Evolutionary conservation across 2,113 vertebrate genomes (phyloP), one percentile per base, ranked within the genome.

Genomic region (Macrotis lagotis): DNA sequence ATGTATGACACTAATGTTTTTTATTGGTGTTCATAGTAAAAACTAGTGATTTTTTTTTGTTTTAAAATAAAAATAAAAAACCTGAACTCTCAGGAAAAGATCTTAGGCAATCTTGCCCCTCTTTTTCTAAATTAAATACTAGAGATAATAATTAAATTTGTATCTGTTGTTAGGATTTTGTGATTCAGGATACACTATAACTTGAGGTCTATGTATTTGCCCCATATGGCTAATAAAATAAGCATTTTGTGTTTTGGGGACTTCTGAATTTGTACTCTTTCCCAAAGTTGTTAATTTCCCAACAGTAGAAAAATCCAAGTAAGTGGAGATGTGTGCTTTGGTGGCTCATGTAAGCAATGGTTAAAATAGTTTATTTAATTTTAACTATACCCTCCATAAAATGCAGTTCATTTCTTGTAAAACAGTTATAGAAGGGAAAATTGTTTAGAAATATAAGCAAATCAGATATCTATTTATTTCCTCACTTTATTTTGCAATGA

Each of bases 181-280:
- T 95, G 55, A 37, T 74, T 95, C 89, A 83, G 66, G 16, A 24
- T 44, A 83, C 44, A 44, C 14, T 44, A 44, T 96, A 50, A 55
- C 50, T 51, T 93, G n/a, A 74, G 93, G 74, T 50, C 0, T 52
- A 89, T 89, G 31, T 95, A 95, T 22, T 83, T 28, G 31, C 59
- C 95, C 48, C 37, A 95, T 91, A 92, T 94, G 94, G 90, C 94
- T 94, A 96, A 93, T 37, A 66, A 50, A 47, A 91, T 92, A 90
- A 89, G 11, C 9, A 50, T 89, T 94, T 93, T 50, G 1, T 91
- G 48, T 49, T 59, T 95, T 24, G 47, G 11, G 51, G 96, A 88
- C 88, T 16, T 50, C 90, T 91, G 2, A 66, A 66, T 92, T 90
- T 59, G 47, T 91, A 49, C 50, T 89, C 37, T 89, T 92, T 90